These are phyloP conservation scores for Zonitis immaculata DNA, from an alignment of 2,888 invertebrate genomes.

Conservation along the genomic window DNA sequence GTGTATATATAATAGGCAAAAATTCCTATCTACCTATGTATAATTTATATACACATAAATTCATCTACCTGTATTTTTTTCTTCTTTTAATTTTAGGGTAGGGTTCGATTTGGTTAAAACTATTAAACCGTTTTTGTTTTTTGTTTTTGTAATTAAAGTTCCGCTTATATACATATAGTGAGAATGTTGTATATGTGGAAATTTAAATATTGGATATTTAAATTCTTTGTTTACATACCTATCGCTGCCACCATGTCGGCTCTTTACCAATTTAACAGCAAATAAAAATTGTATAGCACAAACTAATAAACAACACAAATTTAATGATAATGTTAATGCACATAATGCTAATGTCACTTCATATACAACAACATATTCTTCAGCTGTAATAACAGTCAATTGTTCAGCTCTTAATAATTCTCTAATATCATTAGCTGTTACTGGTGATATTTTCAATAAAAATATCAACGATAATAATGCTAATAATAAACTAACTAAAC, in stretches of 20 bases:
- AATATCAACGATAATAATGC: conserved; percentile 81
- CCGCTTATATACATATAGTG: not conserved
- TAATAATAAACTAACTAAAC: conserved; percentile 78
- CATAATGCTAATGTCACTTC: conserved; percentile 89
- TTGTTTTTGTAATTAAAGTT: not conserved
- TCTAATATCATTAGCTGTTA: conserved; percentile 56
- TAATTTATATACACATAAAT: not conserved
- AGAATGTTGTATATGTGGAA: not conserved
- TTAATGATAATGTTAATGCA: conserved; percentile 80
- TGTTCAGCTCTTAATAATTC: conserved; percentile 54
- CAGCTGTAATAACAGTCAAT: conserved; percentile 58
- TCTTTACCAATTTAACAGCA: conserved; percentile 85
- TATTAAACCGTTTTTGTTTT: not conserved
- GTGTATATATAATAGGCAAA: not conserved
- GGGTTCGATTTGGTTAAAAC: not conserved
- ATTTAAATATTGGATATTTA: too few species aligned
- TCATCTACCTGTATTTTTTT: not conserved
- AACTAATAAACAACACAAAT: conserved; percentile 86
- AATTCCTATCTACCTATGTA: not conserved
- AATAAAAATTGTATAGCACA: conserved; percentile 93
- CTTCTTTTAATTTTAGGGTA: not conserved
- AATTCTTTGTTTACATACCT: conserved; percentile 49
- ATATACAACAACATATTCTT: conserved; percentile 83
- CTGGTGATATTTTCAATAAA: conserved; percentile 75
- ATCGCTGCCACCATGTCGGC: conserved; percentile 70